Percentiles rank a stretch among this genome's conserved stretches.
These are phyloP conservation scores for Orchesellides sinensis DNA, from an alignment of 2,888 invertebrate species.

Conservation along the genomic window DNA sequence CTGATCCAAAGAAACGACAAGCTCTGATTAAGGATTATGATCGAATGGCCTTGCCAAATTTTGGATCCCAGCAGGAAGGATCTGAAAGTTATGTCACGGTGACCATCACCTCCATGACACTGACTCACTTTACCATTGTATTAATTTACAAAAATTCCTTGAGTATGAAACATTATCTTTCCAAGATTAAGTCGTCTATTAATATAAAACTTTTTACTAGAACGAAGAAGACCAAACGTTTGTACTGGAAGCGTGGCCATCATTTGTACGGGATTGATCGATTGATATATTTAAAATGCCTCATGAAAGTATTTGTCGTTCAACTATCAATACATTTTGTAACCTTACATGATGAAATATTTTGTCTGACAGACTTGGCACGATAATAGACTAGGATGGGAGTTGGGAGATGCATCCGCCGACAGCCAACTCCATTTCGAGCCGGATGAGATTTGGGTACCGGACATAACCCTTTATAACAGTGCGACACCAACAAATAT, in stretches of 20 bases:
- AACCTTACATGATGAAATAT: not conserved
- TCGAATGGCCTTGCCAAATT: conserved; percentile 68
- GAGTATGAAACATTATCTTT: not conserved
- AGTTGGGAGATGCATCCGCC: conserved; percentile 13
- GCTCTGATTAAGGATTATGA: conserved; percentile 66
- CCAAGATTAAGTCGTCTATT: too few species aligned
- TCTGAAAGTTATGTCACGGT: conserved; percentile 52
- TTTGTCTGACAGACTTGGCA: conserved; percentile 63
- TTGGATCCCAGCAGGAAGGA: not conserved
- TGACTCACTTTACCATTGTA: conserved; percentile 71
- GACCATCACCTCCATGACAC: conserved; percentile 66
- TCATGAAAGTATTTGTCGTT: too few species aligned
- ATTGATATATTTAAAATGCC: too few species aligned
- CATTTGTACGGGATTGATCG: conserved; percentile 73
- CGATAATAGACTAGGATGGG: conserved; percentile 69
- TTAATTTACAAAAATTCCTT: not conserved
- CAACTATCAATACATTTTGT: not conserved
- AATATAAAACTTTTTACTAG: conserved; percentile 54
- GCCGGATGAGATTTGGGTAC: conserved; percentile 71
- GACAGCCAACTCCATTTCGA: conserved; percentile 66
- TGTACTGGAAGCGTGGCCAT: conserved; percentile 71
- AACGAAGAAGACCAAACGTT: conserved; percentile 71
- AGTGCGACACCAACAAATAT: conserved; percentile 65
- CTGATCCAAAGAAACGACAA: conserved; percentile 68
- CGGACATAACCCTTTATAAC: conserved; percentile 66